These are phyloP conservation scores for Rhipidura dahli DNA, from an alignment of 2,113 vertebrate genomes.

Conservation along the genomic window DNA sequence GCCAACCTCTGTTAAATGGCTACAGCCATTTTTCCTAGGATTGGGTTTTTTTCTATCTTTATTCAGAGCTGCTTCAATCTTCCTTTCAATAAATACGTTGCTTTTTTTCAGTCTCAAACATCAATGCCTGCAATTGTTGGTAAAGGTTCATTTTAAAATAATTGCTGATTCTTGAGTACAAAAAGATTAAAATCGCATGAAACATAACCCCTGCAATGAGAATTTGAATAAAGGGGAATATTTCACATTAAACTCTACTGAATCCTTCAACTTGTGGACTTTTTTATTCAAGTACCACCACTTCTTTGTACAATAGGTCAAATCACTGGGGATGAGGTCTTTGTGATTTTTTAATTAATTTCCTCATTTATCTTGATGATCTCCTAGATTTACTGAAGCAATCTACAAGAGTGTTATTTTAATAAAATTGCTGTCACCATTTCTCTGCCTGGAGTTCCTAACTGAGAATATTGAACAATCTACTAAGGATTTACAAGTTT, in stretches of 20 bases:
- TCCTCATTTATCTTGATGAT: conserved; percentile 52
- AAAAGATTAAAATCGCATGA: neutral
- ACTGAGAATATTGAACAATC: neutral
- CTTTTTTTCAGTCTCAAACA: neutral
- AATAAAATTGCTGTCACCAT: conserved; percentile 24
- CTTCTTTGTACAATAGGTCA: neutral
- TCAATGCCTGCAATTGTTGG: neutral
- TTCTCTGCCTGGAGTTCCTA: neutral
- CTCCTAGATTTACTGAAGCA: conserved; percentile 37
- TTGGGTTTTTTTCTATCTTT: accelerated
- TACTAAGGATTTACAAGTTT: conserved; percentile 26
- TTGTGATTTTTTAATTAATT: conserved; percentile 46
- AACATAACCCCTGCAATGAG: neutral
- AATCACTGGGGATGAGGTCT: neutral
- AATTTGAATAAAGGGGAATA: neutral
- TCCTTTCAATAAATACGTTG: neutral
- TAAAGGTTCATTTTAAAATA: neutral
- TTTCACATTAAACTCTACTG: neutral
- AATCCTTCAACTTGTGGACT: neutral
- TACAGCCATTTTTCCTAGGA: neutral
- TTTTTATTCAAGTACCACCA: neutral
- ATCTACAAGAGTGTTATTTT: conserved; percentile 40
- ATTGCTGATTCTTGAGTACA: neutral
- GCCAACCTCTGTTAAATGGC: neutral
- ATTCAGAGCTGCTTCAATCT: neutral